These are phyloP conservation scores for Heteronetta atricapilla DNA, from an alignment of 2,113 vertebrate genomes.

Conservation along the genomic window DNA sequence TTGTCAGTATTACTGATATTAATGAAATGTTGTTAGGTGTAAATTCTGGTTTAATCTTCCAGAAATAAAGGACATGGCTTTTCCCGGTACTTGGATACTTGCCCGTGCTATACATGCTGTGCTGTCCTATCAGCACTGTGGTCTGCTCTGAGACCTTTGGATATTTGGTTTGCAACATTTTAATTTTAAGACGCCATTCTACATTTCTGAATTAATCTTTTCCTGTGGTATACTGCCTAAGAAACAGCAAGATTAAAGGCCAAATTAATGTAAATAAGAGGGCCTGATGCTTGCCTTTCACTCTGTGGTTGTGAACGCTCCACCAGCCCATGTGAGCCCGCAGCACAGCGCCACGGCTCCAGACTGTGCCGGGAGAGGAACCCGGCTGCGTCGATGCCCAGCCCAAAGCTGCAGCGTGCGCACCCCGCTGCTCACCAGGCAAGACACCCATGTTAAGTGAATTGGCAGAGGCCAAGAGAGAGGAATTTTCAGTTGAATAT, in stretches of 20 bases:
- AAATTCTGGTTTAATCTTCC: neutral
- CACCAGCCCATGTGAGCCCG: accelerated
- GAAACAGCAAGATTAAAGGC: neutral
- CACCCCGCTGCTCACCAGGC: neutral
- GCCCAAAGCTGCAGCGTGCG: too few species aligned
- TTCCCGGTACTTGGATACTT: neutral
- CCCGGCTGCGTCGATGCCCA: neutral
- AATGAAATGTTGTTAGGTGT: neutral
- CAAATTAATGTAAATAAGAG: neutral
- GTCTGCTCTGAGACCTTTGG: neutral
- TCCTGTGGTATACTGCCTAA: neutral
- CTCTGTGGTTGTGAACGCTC: accelerated
- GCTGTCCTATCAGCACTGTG: accelerated
- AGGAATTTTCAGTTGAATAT: neutral
- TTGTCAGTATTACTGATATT: accelerated
- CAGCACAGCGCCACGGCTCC: neutral
- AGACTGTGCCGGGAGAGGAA: neutral
- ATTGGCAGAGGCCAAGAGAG: neutral
- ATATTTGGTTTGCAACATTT: neutral
- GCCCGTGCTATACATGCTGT: accelerated
- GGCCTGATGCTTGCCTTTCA: neutral
- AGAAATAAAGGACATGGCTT: neutral
- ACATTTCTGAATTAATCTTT: neutral
- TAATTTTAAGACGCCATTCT: neutral
- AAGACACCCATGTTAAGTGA: neutral